A percentile compares a stretch with the other conserved stretches of the same genome.
phyloP scores from a whole-genome alignment of 2,113 vertebrate species.

The Neodontobutis hainanensis region DNA sequence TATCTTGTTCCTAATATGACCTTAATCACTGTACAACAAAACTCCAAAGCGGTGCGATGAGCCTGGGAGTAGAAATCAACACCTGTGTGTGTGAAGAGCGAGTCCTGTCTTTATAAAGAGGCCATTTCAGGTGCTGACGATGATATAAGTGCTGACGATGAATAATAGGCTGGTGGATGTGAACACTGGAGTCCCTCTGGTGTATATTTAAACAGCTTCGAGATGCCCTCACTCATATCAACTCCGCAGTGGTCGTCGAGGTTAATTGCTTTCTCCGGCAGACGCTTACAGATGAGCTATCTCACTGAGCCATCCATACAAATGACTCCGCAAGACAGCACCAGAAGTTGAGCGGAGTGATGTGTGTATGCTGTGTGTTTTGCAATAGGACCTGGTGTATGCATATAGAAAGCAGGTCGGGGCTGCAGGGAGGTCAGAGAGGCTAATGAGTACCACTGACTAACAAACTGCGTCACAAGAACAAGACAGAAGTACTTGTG shows the following conservation, averaged over 20 bases:
- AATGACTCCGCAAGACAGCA: conserved; percentile 56
- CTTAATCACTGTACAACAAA: conserved; percentile 51
- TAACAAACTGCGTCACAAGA: not conserved
- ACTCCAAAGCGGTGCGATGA: conserved; percentile 34
- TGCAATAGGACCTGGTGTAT: conserved; percentile 24
- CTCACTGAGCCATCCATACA: conserved; percentile 64
- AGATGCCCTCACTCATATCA: conserved; percentile 55
- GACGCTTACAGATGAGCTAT: conserved; percentile 62
- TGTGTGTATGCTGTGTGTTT: conserved; percentile 24
- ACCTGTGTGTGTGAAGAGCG: conserved; percentile 29
- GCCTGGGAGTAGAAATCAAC: conserved; percentile 41
- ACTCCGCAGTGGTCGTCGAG: conserved; percentile 52
- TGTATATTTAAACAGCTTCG: conserved; percentile 56
- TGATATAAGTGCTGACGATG: conserved; percentile 62
- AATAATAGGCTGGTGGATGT: conserved; percentile 41
- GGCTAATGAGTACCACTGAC: conserved; percentile 39
- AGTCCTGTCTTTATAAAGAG: conserved; percentile 42
- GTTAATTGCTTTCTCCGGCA: conserved; percentile 72
- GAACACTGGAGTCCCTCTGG: conserved; percentile 41
- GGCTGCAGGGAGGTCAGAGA: conserved; percentile 23
- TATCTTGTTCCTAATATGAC: conserved; percentile 50
- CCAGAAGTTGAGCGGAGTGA: conserved; percentile 19
- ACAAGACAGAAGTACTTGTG: not conserved
- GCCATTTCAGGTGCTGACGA: conserved; percentile 55
- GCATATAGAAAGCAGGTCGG: conserved; percentile 18